Evolutionary conservation across 1,140 invertebrate genomes (phyloP), one percentile per base, ranked within the genome.

Genomic region (Calephelis virginiensis): DNA sequence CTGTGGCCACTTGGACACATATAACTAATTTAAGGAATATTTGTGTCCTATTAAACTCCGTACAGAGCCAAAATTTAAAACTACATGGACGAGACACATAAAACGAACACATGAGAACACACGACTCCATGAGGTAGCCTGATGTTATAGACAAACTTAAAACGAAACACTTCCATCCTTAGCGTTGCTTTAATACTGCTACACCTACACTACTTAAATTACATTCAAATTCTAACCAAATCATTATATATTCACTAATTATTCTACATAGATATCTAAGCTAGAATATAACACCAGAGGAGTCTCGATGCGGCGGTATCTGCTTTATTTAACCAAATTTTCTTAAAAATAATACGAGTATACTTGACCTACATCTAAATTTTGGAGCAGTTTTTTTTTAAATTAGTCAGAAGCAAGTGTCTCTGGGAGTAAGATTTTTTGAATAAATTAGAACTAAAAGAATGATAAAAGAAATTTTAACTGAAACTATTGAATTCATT

Each of bases 51-150:
- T 43, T 5, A 43, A 43, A 8, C 40, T 9, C 8, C 11, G 9
- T 17, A 6, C 8, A 28, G 9, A 17, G 14, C 50, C 17, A 11
- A 11, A 53, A 28, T 17, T 17, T 28, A 53, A 53, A 53, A 53
- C 50, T 53, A 53, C 50, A 53, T 10, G 10, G 50, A 53, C 50
- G 9, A 17, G 10, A 17, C 50, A 66, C 8, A 61, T 66, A 64
- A 53, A 56, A 64, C 38, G 59, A 66, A 63, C 13, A 65, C 50
- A 46, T 14, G 38, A 61, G 43, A 47, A 64, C 77, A 80, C 78
- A 80, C 78, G 80, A 83, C 74, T 78, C 74, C 77, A 79, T 86
- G 86, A 89, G 86, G 86, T 86, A 89, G 84, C 78, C 77, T 72
- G 76, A 80, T 81, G 70, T 83, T 75, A 81, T 71, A 76, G 71